phyloP scores from a whole-genome alignment of 37 sponge, comb jelly and placozoan genomes.

The Chondrilla cf. caribensis region DNA sequence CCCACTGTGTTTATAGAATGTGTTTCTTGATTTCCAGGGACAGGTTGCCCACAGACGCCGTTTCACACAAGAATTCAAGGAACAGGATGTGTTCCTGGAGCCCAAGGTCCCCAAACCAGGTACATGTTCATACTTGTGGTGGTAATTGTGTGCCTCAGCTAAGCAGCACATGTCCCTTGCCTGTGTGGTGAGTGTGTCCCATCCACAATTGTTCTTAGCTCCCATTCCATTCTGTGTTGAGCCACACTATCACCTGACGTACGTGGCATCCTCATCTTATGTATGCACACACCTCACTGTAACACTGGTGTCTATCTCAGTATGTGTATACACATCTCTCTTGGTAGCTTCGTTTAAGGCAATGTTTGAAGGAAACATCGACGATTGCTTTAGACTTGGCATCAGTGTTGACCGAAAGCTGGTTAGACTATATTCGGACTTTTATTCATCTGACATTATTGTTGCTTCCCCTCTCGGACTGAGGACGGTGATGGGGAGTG shows the following conservation, averaged over 20 bases:
- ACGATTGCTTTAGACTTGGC: constrained; percentile 95
- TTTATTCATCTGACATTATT: constrained; percentile 93
- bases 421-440: constrained; percentile 80
- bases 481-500: constrained; percentile 77
- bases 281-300: too few relatives aligned
- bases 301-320: too few relatives aligned
- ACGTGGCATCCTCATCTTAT: too few relatives aligned
- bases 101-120: constrained; percentile 41
- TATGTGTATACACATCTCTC: too few relatives aligned
- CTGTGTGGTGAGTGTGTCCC: too few relatives aligned
- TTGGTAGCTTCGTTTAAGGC: constrained; percentile 47
- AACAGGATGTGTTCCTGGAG: constrained; percentile 8
- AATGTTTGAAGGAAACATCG: constrained; percentile 91
- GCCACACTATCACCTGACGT: too few relatives aligned
- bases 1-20: background rate
- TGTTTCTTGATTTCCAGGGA: constrained; percentile 28
- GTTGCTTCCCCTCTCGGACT: constrained; percentile 97
- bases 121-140: background rate
- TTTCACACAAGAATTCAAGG: constrained; percentile 68
- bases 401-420: constrained; percentile 64
- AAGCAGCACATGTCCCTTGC: too few relatives aligned
- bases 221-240: too few relatives aligned
- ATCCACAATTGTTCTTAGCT: too few relatives aligned
- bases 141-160: background rate
- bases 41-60: constrained; percentile 69